Conservation (phyloP, 2,113 vertebrate species). For the Todiramphus saurophagus region DNA sequence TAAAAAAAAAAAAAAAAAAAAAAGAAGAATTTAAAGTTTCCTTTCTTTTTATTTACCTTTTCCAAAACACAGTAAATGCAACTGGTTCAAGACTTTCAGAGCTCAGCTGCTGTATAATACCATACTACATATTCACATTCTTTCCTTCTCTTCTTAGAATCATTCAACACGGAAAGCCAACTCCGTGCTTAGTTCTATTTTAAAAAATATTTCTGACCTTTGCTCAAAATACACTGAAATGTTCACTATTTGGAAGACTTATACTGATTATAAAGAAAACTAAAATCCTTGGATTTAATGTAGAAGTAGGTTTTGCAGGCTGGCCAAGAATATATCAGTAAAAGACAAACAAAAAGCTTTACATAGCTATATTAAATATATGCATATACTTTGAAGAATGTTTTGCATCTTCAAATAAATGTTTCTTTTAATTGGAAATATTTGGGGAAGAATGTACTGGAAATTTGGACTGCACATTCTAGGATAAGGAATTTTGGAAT, state of each 20-base stretch:
- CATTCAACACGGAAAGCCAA: background rate
- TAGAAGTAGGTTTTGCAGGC: background rate
- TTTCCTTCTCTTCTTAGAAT: background rate
- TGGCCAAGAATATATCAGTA: accelerated
- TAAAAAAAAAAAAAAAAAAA: background rate
- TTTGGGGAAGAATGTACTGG: background rate
- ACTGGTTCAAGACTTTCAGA: background rate
- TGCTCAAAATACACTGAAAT: background rate
- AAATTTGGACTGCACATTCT: background rate
- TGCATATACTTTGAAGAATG: background rate
- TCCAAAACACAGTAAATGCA: background rate
- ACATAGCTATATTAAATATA: background rate
- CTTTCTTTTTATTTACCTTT: background rate
- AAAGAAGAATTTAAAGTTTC: background rate
- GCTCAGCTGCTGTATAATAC: background rate
- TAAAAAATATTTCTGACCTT: background rate
- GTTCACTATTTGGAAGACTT: background rate
- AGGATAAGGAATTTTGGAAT: background rate
- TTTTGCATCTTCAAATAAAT: background rate
- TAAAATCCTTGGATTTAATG: background rate
- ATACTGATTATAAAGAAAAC: background rate
- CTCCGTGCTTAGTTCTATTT: background rate
- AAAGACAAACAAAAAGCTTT: background rate
- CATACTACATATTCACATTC: background rate
- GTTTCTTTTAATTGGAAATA: background rate